Evolutionary conservation across 2,888 invertebrate genomes (phyloP), one percentile per base, ranked within the genome.

Genomic region (Acrobasis suavella): DNA sequence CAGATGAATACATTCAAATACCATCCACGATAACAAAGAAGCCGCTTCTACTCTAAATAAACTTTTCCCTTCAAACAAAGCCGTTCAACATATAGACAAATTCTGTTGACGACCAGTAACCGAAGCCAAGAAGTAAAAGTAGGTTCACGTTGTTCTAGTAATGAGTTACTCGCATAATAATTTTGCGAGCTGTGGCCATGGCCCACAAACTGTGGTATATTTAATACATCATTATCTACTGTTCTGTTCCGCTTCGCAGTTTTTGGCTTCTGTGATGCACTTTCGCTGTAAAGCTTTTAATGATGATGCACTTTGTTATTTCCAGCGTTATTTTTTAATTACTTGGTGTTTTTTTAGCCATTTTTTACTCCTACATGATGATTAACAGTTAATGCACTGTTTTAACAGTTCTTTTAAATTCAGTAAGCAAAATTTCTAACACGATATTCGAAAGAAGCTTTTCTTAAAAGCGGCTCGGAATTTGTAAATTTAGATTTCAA

Each of bases 121-220:
- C 39, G 56, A 38, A 42, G 22, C 12, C 17, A 22, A 66, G 67
- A 76, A 76, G 77, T 77, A 75, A 78, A 77, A 78, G 79, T 75
- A 73, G 72, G 68, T 64, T 46, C 46, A 73, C 72, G 68, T 64
- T 46, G n/a, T 46, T 46, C n/a, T 68, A 63, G 72, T 76, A 75
- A 77, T 73, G 70, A 75, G 71, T 68, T 69, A 70, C 72, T 68
- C 69, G 69, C 71, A 72, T 69, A 69, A 75, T 69, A 72, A 77
- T 78, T 77, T 79, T 72, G 74, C 76, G 76, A 73, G 71, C 67
- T 72, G 71, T 72, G 77, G 65, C 78, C 78, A 71, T 77, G 79
- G 75, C 78, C 78, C 69, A 79, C 76, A 77, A 69, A 72, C 73
- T 72, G 74, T 75, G 70, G 71, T 68, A 65, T 72, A 67, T 75